These are phyloP conservation scores for Calliphora vicina DNA, from an alignment of 1,140 invertebrate species.

Conservation along the genomic window DNA sequence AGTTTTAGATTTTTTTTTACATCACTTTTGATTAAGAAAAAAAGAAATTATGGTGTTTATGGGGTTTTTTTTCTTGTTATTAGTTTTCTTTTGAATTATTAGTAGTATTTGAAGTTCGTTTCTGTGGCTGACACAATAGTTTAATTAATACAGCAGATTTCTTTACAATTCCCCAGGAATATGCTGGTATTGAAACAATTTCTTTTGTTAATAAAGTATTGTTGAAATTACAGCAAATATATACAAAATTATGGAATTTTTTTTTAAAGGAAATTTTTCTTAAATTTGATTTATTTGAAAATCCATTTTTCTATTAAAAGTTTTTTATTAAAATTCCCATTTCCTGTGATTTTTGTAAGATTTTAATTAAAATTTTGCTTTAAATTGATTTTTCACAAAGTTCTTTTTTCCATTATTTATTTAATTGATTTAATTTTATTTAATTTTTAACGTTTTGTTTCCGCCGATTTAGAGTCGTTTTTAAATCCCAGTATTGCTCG, in stretches of 20 bases:
- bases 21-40: not conserved
- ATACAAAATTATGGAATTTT: not conserved
- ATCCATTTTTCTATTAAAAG: not conserved
- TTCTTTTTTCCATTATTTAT: not conserved
- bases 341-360: not conserved
- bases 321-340: not conserved
- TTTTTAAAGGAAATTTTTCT: not conserved
- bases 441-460: not conserved
- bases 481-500: conserved; percentile 2
- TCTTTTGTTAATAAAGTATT: not conserved
- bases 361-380: not conserved
- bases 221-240: not conserved
- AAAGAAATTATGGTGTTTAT: not conserved
- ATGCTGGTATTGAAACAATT: not conserved
- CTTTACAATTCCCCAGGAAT: not conserved
- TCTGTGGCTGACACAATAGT: not conserved
- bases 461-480: not conserved
- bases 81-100: not conserved
- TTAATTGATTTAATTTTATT: not conserved
- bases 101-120: not conserved
- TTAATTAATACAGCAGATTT: not conserved
- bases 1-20: not conserved
- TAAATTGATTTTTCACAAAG: not conserved
- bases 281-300: not conserved
- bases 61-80: not conserved